Conservation (phyloP, 1,140 invertebrate species). For the Brachionus calyciflorus region DNA sequence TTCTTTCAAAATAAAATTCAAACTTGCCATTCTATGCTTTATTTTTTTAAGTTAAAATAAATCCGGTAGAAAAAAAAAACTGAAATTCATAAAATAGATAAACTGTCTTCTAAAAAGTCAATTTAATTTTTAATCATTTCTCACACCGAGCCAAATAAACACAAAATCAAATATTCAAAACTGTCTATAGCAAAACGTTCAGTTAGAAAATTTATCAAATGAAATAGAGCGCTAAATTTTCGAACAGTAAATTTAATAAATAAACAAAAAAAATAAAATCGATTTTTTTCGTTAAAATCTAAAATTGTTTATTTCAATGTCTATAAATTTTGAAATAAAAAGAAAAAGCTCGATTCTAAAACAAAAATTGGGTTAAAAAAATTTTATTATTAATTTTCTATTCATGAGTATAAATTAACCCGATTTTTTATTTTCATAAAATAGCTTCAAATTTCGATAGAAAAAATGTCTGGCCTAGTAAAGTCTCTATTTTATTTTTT, state of each 20-base stretch:
- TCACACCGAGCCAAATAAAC: background rate
- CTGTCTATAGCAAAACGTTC: background rate
- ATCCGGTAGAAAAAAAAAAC: no score
- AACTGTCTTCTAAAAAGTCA: no score
- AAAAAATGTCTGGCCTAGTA: background rate
- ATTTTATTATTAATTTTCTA: background rate
- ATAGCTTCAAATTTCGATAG: background rate
- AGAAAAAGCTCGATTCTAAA: no score
- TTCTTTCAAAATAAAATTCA: no score
- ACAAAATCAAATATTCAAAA: background rate
- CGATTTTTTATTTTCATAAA: slow-evolving; percentile 3
- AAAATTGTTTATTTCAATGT: slow-evolving; percentile 32
- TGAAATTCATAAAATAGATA: no score
- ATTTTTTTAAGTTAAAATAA: no score
- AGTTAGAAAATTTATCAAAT: slow-evolving; percentile 23
- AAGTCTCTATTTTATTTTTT: background rate
- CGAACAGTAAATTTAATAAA: background rate
- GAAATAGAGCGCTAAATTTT: slow-evolving; percentile 1
- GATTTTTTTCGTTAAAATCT: slow-evolving; percentile 1
- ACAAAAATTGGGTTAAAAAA: slow-evolving; percentile 37
- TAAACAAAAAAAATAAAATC: background rate
- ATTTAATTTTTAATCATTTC: background rate
- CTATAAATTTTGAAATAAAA: no score
- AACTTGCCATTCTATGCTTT: no score
- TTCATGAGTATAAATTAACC: slow-evolving; percentile 6